Evolutionary conservation across 2,888 invertebrate species (phyloP).

Genomic region (Clusia tigrina): DNA sequence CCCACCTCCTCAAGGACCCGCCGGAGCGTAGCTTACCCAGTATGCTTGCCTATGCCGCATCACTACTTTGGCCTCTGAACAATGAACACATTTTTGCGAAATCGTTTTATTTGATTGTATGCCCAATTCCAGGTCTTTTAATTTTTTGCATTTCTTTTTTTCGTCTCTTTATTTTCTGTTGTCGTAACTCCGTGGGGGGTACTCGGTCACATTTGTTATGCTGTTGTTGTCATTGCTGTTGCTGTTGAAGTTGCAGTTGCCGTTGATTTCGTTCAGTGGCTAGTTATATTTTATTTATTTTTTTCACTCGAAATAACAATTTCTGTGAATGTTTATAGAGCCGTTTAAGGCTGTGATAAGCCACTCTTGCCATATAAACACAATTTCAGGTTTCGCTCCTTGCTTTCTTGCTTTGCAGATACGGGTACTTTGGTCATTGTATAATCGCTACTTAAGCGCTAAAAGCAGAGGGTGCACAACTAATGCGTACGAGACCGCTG

Average conservation of each 20-base stretch:
- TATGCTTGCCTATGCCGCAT: no score
- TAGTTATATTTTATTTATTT: background rate
- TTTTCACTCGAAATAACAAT: no score
- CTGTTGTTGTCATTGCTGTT: background rate
- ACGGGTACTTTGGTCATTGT: background rate
- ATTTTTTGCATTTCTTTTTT: background rate
- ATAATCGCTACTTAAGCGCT: no score
- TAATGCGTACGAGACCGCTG: no score
- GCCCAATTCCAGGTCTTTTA: background rate
- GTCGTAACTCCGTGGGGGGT: conserved; percentile 8
- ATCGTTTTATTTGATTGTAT: background rate
- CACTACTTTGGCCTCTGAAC: background rate
- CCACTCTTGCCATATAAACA: conserved; percentile 2
- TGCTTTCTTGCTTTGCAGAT: conserved; percentile 1
- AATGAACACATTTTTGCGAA: background rate
- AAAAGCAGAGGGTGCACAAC: no score
- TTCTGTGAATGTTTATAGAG: background rate
- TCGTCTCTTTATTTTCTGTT: background rate
- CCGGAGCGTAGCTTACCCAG: no score
- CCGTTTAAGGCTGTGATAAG: conserved; percentile 6
- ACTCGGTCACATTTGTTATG: conserved; percentile 9
- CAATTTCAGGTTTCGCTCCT: background rate
- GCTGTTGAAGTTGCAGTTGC: background rate
- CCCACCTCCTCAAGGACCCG: no score
- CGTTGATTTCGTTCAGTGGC: background rate